These are phyloP conservation scores for Thryonomys swinderianus DNA, from an alignment of 2,113 vertebrate species.

Conservation along the genomic window DNA sequence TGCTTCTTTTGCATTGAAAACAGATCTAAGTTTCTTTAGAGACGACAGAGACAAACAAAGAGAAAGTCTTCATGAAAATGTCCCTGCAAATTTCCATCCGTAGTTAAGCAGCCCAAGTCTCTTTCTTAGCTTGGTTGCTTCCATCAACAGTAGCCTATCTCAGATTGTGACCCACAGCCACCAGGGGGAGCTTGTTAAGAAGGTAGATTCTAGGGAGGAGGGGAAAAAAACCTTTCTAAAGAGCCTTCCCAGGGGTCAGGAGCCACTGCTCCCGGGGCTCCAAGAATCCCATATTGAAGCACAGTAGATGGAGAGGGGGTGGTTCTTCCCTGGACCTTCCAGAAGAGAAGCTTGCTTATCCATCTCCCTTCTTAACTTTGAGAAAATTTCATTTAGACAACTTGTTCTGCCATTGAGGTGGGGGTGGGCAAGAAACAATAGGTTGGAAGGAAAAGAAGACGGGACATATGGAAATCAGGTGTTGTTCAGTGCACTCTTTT, in stretches of 20 bases:
- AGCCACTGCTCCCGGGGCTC: background rate
- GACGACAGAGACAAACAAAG: constrained; percentile 9
- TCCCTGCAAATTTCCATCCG: background rate
- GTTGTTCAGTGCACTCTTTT: background rate
- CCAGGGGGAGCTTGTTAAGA: constrained; percentile 36
- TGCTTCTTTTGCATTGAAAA: background rate
- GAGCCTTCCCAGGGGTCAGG: background rate
- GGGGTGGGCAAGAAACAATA: background rate
- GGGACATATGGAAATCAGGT: background rate
- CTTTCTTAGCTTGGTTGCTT: background rate
- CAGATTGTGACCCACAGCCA: background rate
- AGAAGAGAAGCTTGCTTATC: background rate
- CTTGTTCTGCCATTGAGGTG: background rate
- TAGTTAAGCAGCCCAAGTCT: background rate
- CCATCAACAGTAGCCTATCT: background rate
- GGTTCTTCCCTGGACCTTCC: background rate
- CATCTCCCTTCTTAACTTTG: background rate
- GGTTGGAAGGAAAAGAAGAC: background rate
- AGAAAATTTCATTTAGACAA: constrained; percentile 19
- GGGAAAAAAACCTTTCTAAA: constrained; percentile 20
- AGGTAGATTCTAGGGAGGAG: background rate
- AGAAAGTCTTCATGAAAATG: background rate
- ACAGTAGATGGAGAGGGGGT: background rate
- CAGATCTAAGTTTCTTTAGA: background rate
- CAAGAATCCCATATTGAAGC: background rate